Conservation (phyloP, 2,888 invertebrate species). For the Nemurella pictetii region DNA sequence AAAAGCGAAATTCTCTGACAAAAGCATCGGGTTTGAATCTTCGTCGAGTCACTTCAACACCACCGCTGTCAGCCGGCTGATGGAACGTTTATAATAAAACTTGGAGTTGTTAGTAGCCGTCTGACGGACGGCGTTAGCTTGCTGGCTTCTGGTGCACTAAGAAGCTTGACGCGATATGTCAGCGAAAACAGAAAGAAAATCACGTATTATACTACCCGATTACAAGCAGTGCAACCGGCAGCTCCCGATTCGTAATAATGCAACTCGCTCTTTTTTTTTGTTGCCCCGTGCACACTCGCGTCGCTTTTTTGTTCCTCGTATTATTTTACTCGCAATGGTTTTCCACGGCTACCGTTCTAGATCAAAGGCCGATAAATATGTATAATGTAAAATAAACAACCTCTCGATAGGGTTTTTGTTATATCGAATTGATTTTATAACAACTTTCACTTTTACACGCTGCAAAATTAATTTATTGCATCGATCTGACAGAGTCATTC, state of each 20-base stretch:
- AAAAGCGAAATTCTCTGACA: constrained; percentile 24
- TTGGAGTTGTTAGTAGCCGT: not conserved
- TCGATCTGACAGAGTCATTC: constrained; percentile 18
- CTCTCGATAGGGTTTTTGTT: constrained; percentile 18
- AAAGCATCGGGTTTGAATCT: constrained; percentile 21
- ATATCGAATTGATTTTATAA: constrained; percentile 12
- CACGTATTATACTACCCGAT: not conserved
- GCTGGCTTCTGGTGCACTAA: not conserved
- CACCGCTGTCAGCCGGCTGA: not conserved
- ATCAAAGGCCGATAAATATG: constrained; percentile 21
- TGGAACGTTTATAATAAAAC: constrained; percentile 14
- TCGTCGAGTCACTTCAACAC: constrained; percentile 25
- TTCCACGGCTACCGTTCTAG: constrained; percentile 26
- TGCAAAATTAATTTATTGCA: constrained; percentile 31
- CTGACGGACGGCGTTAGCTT: not conserved
- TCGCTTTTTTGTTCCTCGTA: not conserved
- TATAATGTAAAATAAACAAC: constrained; percentile 29
- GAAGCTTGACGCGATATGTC: not conserved
- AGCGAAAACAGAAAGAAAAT: constrained; percentile 2
- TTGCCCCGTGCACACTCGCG: not conserved
- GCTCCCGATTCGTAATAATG: constrained; percentile 13
- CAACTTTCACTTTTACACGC: constrained; percentile 29
- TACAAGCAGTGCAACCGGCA: not conserved
- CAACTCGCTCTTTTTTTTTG: not conserved
- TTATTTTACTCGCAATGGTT: constrained; percentile 4